phyloP scores from a whole-genome alignment of 2,888 invertebrate species.

The Drosophila prolongata region DNA sequence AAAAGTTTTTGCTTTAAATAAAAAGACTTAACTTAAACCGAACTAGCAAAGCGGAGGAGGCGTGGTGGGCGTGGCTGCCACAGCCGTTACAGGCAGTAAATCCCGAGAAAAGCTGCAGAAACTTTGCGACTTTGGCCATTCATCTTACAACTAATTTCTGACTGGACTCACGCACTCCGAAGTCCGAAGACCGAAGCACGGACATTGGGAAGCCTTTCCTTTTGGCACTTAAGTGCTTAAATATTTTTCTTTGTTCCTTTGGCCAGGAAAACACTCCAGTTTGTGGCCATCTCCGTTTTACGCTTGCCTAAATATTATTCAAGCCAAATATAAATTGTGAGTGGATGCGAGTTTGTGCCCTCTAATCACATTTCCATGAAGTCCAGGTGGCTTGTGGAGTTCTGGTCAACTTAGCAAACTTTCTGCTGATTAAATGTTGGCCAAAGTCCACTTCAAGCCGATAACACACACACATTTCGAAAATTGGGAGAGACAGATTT shows the following conservation, averaged over 20 bases:
- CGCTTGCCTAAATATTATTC: constrained; percentile 78
- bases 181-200: not conserved
- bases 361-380: constrained; percentile 66
- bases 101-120: constrained; percentile 77
- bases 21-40: constrained; percentile 47
- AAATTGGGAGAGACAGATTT: constrained; percentile 30
- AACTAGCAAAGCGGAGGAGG: constrained; percentile 9
- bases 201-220: constrained; percentile 23
- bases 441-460: constrained; percentile 44
- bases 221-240: constrained; percentile 74
- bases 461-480: constrained; percentile 36
- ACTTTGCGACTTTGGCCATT: constrained; percentile 79
- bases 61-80: constrained; percentile 20
- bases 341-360: constrained; percentile 9
- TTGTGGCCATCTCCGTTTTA: constrained; percentile 76
- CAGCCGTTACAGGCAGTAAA: constrained; percentile 48
- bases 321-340: constrained; percentile 66
- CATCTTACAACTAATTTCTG: constrained; percentile 79
- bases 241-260: constrained; percentile 73
- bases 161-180: constrained; percentile 62
- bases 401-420: constrained; percentile 64
- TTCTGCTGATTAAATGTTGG: constrained; percentile 73
- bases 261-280: constrained; percentile 66
- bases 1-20: constrained; percentile 75
- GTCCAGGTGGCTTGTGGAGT: constrained; percentile 31